Evolutionary conservation across 2,888 invertebrate genomes (phyloP).

Genomic region (Drosophila cognata): DNA sequence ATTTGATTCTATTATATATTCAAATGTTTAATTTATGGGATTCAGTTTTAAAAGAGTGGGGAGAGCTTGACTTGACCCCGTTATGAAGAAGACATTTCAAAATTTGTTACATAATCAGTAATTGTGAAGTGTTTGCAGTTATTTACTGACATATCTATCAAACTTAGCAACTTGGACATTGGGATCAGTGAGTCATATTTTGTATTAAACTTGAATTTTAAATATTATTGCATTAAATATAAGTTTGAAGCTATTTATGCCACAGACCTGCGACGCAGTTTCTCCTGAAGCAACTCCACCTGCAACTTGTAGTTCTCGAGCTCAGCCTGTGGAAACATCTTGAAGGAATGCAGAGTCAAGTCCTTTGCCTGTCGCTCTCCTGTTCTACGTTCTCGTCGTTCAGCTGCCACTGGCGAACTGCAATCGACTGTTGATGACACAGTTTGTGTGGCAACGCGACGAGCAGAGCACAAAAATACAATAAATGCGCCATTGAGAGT

Average conservation of each 20-base stretch:
- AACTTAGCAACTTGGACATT: background rate
- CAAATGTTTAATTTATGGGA: background rate
- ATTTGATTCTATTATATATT: background rate
- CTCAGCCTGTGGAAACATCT: slow-evolving; percentile 84
- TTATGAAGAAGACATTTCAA: background rate
- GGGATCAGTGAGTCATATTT: background rate
- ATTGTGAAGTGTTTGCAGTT: background rate
- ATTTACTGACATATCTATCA: background rate
- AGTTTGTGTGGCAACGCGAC: slow-evolving; percentile 51
- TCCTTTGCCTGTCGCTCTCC: slow-evolving; percentile 6
- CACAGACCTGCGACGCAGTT: slow-evolving; percentile 82
- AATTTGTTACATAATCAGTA: background rate
- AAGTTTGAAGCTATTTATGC: background rate
- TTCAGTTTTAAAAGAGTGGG: background rate
- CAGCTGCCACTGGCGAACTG: slow-evolving; percentile 52
- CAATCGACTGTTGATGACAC: slow-evolving; percentile 60
- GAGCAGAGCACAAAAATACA: slow-evolving; percentile 36
- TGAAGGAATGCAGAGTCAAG: slow-evolving; percentile 17
- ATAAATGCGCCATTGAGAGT: slow-evolving; percentile 67
- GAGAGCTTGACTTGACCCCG: background rate
- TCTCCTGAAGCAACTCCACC: slow-evolving; percentile 84
- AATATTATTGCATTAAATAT: background rate
- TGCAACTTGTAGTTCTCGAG: slow-evolving; percentile 85
- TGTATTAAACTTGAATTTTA: background rate
- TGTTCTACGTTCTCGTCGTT: slow-evolving; percentile 14